Evolutionary conservation across 2,797 vertebrate genomes (phyloP).

Genomic region (Bufotes viridis): DNA sequence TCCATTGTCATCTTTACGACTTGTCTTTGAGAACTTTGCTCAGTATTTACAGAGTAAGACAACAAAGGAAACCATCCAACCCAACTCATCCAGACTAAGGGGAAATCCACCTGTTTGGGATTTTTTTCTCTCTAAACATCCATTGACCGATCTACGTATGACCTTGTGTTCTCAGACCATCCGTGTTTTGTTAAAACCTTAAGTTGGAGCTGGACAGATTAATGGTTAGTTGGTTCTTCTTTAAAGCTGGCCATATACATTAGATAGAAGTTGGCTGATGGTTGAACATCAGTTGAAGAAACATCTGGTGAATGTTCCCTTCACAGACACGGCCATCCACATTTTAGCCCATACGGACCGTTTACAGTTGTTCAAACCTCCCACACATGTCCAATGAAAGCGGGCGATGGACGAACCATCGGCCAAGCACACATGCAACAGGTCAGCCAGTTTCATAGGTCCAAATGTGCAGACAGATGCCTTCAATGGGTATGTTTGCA

Average conservation of each 20-base stretch:
- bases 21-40: background rate
- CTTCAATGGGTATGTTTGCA: background rate
- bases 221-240: background rate
- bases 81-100: background rate
- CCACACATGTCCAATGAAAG: too few relatives aligned
- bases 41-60: background rate
- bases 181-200: background rate
- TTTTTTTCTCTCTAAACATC: background rate
- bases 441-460: too few relatives aligned
- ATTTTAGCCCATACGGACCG: too few relatives aligned
- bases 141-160: too few relatives aligned
- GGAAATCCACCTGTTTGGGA: constrained; percentile 1
- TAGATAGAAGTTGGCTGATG: too few relatives aligned
- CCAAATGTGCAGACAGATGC: too few relatives aligned
- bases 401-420: too few relatives aligned
- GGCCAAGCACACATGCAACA: too few relatives aligned
- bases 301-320: too few relatives aligned
- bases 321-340: too few relatives aligned
- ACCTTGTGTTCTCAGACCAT: background rate
- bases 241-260: background rate
- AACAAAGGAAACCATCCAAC: constrained; percentile 12
- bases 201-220: background rate
- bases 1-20: background rate
- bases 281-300: too few relatives aligned
- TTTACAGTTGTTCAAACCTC: too few relatives aligned